Evolutionary conservation across 2,113 vertebrate genomes (phyloP).

Genomic region (Peromyscus leucopus): DNA sequence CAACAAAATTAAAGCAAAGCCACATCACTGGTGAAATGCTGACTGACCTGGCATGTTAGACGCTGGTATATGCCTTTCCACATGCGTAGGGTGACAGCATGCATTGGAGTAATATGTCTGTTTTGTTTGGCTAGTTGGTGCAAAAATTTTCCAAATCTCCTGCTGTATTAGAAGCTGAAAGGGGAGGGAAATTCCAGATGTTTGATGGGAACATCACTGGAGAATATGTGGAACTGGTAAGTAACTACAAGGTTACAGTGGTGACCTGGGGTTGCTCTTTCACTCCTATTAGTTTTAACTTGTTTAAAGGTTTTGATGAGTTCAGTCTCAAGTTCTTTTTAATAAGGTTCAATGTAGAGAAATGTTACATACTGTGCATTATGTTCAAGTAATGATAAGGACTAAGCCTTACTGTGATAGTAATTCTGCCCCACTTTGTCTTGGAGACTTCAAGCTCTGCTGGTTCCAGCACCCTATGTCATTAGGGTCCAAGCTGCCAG

Average conservation of each 20-base stretch:
- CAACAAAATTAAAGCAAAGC: background rate
- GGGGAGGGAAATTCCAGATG: constrained; percentile 86
- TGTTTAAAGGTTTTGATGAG: background rate
- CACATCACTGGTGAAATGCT: background rate
- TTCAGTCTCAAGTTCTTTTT: background rate
- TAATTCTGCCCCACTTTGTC: background rate
- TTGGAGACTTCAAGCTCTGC: background rate
- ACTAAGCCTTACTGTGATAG: background rate
- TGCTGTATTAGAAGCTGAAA: constrained; percentile 86
- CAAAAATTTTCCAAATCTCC: constrained; percentile 85
- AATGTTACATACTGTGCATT: background rate
- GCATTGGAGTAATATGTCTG: constrained; percentile 1
- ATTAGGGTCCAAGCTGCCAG: background rate
- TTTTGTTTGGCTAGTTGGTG: constrained; percentile 80
- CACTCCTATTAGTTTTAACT: background rate
- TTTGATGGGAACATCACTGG: constrained; percentile 85
- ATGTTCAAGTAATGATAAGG: background rate
- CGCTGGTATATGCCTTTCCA: background rate
- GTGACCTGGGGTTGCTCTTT: background rate
- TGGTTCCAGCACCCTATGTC: background rate
- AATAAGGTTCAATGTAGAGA: constrained; percentile 7
- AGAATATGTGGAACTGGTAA: constrained; percentile 86
- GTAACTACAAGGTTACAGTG: background rate
- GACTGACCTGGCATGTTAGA: background rate
- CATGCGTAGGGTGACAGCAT: background rate